Conservation (phyloP, 2,113 vertebrate species). For the Megaptera novaeangliae region DNA sequence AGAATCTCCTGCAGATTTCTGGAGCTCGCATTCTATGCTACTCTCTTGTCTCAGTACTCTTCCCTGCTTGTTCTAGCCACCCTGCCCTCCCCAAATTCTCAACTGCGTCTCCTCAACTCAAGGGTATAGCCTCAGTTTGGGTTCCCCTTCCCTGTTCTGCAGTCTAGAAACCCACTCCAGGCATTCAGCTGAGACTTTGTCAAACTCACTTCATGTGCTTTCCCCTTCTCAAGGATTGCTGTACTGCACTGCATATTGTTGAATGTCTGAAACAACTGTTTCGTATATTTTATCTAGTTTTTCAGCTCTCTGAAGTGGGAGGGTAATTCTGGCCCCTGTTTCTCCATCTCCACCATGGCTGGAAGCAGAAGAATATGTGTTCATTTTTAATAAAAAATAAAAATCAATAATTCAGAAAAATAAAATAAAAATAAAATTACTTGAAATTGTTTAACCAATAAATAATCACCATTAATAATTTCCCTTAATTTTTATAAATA, state of each 20-base stretch:
- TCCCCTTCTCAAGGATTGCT: not conserved
- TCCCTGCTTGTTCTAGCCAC: not conserved
- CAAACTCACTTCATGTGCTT: not conserved
- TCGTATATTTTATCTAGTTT: not conserved
- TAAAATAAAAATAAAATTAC: not conserved
- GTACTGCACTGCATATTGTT: not conserved
- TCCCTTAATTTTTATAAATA: not conserved
- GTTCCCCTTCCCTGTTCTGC: not conserved
- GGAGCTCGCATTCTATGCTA: no score
- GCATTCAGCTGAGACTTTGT: not conserved
- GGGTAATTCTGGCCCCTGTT: not conserved
- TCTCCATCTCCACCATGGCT: not conserved
- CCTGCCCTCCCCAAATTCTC: not conserved
- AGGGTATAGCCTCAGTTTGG: not conserved
- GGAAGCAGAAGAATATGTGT: not conserved
- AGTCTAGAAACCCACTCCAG: not conserved
- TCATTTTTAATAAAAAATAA: slow-evolving; percentile 15
- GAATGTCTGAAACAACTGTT: not conserved
- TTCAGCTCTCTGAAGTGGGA: not conserved
- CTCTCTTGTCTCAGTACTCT: not conserved
- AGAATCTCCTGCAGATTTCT: accelerated
- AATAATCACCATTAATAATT: not conserved
- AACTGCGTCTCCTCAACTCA: not conserved
- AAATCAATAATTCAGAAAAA: not conserved
- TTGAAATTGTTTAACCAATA: not conserved